These are phyloP conservation scores for Toxotes jaculatrix DNA, from an alignment of 2,113 vertebrate species.

Conservation along the genomic window DNA sequence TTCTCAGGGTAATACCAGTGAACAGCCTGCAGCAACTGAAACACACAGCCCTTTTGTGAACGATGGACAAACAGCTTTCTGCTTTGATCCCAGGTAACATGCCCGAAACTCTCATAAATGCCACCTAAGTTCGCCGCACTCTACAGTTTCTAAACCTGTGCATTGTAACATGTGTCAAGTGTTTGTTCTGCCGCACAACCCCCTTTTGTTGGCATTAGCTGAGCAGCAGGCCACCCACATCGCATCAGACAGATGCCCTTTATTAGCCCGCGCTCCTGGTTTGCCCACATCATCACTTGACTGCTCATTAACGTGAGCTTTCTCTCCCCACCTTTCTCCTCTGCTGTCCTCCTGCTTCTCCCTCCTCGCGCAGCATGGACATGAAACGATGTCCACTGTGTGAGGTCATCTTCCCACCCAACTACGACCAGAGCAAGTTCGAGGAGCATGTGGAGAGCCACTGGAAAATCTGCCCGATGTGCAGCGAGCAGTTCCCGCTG, in stretches of 20 bases:
- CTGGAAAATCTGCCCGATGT: constrained; percentile 99
- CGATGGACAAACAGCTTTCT: constrained; percentile 91
- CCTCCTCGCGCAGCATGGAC: constrained; percentile 84
- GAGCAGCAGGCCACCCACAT: constrained; percentile 78
- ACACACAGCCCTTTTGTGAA: constrained; percentile 86
- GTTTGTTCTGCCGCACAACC: constrained; percentile 63
- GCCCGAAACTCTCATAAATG: constrained; percentile 42
- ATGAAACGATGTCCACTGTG: constrained; percentile 97
- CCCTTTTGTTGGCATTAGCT: constrained; percentile 50
- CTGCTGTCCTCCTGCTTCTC: neutral
- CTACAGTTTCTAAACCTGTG: constrained; percentile 48
- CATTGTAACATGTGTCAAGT: constrained; percentile 62
- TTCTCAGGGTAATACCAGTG: constrained; percentile 77
- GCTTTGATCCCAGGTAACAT: constrained; percentile 95
- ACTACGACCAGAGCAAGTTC: constrained; percentile 97
- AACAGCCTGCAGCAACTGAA: constrained; percentile 81
- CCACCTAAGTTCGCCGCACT: constrained; percentile 29
- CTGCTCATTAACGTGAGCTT: constrained; percentile 44
- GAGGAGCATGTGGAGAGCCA: constrained; percentile 98
- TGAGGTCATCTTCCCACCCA: constrained; percentile 96
- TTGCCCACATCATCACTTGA: constrained; percentile 65
- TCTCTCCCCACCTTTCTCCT: constrained; percentile 20
- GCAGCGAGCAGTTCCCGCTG: constrained; percentile 96
- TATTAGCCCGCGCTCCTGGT: constrained; percentile 66
- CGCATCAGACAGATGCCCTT: constrained; percentile 75